Evolutionary conservation across 30 jellyfish, hydroid and myxozoan species (phyloP), one percentile per base, ranked within the genome.

Genomic region (Aurelia aurita complex sp. Pacific): DNA sequence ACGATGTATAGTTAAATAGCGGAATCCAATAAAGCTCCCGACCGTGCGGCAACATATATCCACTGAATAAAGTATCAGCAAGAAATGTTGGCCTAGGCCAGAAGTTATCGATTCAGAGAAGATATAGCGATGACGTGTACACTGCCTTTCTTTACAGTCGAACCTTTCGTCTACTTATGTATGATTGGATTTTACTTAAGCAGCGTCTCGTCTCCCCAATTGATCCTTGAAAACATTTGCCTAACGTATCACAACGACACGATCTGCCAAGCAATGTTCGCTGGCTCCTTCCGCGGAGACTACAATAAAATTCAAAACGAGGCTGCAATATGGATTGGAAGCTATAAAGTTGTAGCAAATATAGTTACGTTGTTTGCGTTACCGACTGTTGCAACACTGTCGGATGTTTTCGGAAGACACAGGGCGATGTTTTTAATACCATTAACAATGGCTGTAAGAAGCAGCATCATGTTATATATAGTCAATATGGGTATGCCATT

Each of bases 211-310:
- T 43, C 83, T 13, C 83, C 83, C 15, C 83, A 73, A 10, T 64
- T 73, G 83, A 73, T 73, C 5, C 83, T 73, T 16, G 83, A 73
- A 73, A 73, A 73, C 53, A 67, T 67, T 16, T 73, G 83, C 83
- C n/a, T 57, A 46, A 55, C 29, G 29, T 33, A 50, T 53, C 32
- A 40, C 46, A 55, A 73, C 72, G 83, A 73, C 17, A 55, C 65
- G 59, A 73, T 36, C 50, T 73, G 83, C 70, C 65, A 73, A 46
- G 83, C 83, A 12, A 73, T 73, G 83, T 73, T 43, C 70, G 42
- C 32, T 17, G 83, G 83, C 55, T 23, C 33, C 19, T 52, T 42
- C 83, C 54, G 42, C 19, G 32, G 36, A 15, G 63, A 73, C n/a
- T 73, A 73, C 54, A 23, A 73, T 6, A 73, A 52, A 50, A 55